Base-by-base conservation (phyloP, 2,797 vertebrate genomes). In the Gymnoscopelus microlampas region DNA sequence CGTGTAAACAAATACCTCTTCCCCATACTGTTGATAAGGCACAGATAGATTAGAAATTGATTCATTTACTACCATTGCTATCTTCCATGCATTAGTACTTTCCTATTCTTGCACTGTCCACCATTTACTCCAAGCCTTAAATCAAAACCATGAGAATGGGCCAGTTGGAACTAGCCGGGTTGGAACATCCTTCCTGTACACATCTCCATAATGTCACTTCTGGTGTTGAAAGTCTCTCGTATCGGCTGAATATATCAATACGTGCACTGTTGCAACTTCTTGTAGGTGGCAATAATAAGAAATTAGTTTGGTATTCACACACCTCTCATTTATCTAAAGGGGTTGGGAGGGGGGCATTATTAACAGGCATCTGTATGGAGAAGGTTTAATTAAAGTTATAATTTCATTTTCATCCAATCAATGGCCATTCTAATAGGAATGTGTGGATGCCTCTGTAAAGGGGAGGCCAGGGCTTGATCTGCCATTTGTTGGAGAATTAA, bases 311-410 rank as follows among this genome's bases (percentile, higher is more conserved):
- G 76, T 84, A 71, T 81, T 70, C 78, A 78, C 77, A 70, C 73
- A 85, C 74, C 77, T 78, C 79, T 85, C 76, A 85, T 87, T 86
- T 87, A 79, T 89, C 83, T 83, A 74, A 84, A 80, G 57, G 39
- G 8, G 39, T 44, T 44, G 39, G 39, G 39, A 2, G 39, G 76
- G 54, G 69, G 71, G 87, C 84, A 89, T 90, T 85, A 88, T 79
- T 78, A 75, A 66, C 49, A 47, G 58, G 69, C 56, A 5, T 81
- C 76, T 71, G 39, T 82, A 76, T 75, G 62, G 81, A 79, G 64
- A 76, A 47, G 61, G 73, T 85, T 86, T 90, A 85, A 89, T 88
- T 87, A 87, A 90, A 87, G 69, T 75, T 83, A 81, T 85, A 82
- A 85, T 88, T 85, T 80, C 65, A 83, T 85, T 88, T 78, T 76